A percentile compares a stretch with the other conserved stretches of the same genome.
phyloP scores from a whole-genome alignment of 2,797 vertebrate species.

The Cyprinodon diabolis region DNA sequence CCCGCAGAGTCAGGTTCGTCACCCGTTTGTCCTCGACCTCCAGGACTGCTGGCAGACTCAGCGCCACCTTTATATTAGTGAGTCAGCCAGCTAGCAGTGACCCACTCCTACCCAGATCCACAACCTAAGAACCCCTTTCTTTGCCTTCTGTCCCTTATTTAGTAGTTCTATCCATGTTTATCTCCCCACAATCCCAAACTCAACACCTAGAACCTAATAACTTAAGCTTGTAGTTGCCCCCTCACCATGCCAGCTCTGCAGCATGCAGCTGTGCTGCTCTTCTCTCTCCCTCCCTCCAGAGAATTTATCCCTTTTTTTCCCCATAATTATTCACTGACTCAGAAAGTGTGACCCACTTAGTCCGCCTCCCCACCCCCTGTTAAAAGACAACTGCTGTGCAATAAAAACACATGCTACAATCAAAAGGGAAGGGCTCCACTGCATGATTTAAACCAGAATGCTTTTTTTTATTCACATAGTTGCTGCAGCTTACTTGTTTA shows the following conservation, averaged over 20 bases:
- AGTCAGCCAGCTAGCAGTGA: slow-evolving; percentile 80
- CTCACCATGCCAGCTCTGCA: slow-evolving; percentile 20
- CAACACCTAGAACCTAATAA: background rate
- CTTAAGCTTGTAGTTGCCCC: background rate
- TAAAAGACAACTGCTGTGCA: slow-evolving; percentile 44
- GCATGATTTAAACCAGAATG: slow-evolving; percentile 22
- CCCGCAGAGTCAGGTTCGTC: slow-evolving; percentile 89
- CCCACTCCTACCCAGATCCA: slow-evolving; percentile 53
- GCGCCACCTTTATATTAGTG: slow-evolving; percentile 96
- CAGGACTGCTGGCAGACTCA: slow-evolving; percentile 98
- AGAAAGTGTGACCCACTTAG: slow-evolving; percentile 72
- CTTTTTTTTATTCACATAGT: background rate
- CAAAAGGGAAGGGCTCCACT: slow-evolving; percentile 13
- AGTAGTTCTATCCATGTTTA: slow-evolving; percentile 15
- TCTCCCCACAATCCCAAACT: slow-evolving; percentile 31
- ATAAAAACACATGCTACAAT: slow-evolving; percentile 17
- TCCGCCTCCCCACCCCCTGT: slow-evolving; percentile 51
- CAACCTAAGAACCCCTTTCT: slow-evolving; percentile 45
- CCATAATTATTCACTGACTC: slow-evolving; percentile 61
- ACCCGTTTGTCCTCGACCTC: slow-evolving; percentile 94
- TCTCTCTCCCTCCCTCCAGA: slow-evolving; percentile 22
- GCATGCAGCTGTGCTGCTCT: slow-evolving; percentile 20
- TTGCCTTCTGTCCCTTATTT: slow-evolving; percentile 40
- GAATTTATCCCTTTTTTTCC: slow-evolving; percentile 41
- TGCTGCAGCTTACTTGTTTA: background rate